phyloP scores from a whole-genome alignment of 2,797 vertebrate species.

The Chanos chanos region DNA sequence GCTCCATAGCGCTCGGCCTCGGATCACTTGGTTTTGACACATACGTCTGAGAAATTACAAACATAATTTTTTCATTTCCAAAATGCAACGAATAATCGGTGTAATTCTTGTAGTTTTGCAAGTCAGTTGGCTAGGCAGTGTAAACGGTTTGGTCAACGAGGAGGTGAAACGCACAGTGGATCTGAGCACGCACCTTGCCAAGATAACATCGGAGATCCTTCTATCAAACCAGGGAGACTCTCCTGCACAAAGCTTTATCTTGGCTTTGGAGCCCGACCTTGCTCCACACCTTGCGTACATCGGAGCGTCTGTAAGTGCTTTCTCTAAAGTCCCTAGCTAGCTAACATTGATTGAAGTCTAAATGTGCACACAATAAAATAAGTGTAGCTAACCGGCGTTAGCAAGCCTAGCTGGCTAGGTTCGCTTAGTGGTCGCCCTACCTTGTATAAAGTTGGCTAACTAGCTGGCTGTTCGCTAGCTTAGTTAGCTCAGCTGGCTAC shows the following conservation, averaged over 20 bases:
- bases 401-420: too few relatives aligned
- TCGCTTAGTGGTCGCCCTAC: not conserved
- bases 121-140: slow-evolving; percentile 45
- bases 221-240: slow-evolving; percentile 77
- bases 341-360: not conserved
- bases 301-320: slow-evolving; percentile 82
- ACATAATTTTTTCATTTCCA: not conserved
- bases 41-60: not conserved
- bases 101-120: slow-evolving; percentile 48
- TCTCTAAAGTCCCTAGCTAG: not conserved
- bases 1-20: slow-evolving; percentile 60
- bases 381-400: too few relatives aligned
- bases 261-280: slow-evolving; percentile 85
- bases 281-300: slow-evolving; percentile 83
- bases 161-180: slow-evolving; percentile 91
- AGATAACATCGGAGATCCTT: slow-evolving; percentile 83
- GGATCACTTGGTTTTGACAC: not conserved
- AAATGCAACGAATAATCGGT: not conserved
- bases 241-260: slow-evolving; percentile 72
- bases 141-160: slow-evolving; percentile 79
- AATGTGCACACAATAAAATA: not conserved
- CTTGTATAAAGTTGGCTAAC: not conserved
- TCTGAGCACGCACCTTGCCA: slow-evolving; percentile 89
- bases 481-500: too few relatives aligned
- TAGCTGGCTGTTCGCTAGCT: not conserved